Base-by-base conservation (phyloP, 2,888 invertebrate genomes). In the Malachius bipustulatus region DNA sequence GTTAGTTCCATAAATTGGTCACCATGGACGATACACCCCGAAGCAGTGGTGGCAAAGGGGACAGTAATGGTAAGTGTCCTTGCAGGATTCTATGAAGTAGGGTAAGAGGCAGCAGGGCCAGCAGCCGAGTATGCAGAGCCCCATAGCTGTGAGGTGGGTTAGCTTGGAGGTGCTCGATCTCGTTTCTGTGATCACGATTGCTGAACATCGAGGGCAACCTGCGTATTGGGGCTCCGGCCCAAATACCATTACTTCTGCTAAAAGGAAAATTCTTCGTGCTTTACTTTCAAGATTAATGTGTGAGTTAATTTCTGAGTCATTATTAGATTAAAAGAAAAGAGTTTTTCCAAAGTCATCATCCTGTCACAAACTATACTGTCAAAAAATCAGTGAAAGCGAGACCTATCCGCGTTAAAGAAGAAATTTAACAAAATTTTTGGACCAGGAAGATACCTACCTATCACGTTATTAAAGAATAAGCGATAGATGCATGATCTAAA, bases 61-160 rank as follows among this genome's bases (percentile, higher is more conserved):
- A 45, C 63, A 62, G 33, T 54, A 51, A 41, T 63, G 63, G 31
- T 60, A 55, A 1, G 55, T 55, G 34, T 57, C 56, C 40, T 59
- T 57, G 41, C 61, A 63, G 9, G 57, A 51, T 34, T 55, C 55
- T 47, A 60, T 46, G 34, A 58, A 61, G 41, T 60, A 61, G 1
- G 62, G 63, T 30, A 62, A 38, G 6, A 63, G 39, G 37, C 60
- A 60, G 42, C 60, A 62, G 1, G 63, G 62, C 62, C 62, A 63
- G 43, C 62, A 63, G 4, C 59, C 51, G 38, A 56, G 60, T 3
- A 62, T 32, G 40, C 58, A 63, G 33, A 63, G 35, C n/a, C 54
- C 49, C n/a, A 59, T 24, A 1, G 61, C 60, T 3, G 56, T 47
- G 34, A 58, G 43, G 41, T 62, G 60, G 2, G 60, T 55, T 26